These are phyloP conservation scores for Pristiophorus japonicus DNA, from an alignment of 2,113 vertebrate species.

Conservation along the genomic window DNA sequence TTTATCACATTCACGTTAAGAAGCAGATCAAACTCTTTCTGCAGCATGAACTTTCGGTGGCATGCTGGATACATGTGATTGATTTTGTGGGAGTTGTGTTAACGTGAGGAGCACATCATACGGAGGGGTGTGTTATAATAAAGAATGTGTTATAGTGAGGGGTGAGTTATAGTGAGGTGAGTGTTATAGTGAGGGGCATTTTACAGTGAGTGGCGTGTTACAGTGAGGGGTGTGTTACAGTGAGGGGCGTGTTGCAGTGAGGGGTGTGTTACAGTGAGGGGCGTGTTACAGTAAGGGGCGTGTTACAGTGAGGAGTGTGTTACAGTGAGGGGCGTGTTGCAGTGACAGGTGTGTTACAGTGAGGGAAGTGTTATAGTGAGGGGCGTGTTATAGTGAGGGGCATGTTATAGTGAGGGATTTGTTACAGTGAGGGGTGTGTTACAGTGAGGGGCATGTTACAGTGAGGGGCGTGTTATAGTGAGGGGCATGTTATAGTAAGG, in stretches of 20 bases:
- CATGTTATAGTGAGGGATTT: not conserved
- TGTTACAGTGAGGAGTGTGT: too few relatives aligned
- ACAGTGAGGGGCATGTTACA: too few relatives aligned
- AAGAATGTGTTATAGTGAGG: not conserved
- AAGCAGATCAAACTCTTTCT: not conserved
- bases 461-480: too few relatives aligned
- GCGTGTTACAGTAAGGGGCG: too few relatives aligned
- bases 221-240: too few relatives aligned
- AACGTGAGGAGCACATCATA: not conserved
- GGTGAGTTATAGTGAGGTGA: not conserved
- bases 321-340: too few relatives aligned
- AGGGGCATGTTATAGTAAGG: too few relatives aligned
- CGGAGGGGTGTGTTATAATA: not conserved
- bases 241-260: too few relatives aligned
- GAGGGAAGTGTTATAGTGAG: not conserved
- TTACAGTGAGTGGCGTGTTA: not conserved
- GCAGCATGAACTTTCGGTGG: not conserved
- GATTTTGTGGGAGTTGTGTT: not conserved
- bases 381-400: not conserved
- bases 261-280: too few relatives aligned
- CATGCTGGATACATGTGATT: not conserved
- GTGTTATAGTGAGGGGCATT: not conserved
- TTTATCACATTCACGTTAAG: not conserved
- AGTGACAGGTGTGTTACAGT: too few relatives aligned
- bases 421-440: too few relatives aligned